These are phyloP conservation scores for Pionites leucogaster DNA, from an alignment of 2,113 vertebrate genomes.

Conservation along the genomic window DNA sequence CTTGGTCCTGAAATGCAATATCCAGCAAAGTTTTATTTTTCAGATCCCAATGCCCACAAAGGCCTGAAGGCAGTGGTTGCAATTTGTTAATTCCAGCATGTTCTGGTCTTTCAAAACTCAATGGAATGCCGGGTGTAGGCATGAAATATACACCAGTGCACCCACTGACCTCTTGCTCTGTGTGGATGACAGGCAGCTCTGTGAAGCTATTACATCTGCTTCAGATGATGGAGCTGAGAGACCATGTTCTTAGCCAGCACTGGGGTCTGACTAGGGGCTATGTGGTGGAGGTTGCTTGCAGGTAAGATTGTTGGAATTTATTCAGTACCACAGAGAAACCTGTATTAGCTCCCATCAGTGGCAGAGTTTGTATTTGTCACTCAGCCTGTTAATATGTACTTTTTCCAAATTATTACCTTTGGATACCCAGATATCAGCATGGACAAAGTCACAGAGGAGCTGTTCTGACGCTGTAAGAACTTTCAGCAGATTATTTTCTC, in stretches of 20 bases:
- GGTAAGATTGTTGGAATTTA: not conserved
- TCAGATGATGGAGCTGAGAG: not conserved
- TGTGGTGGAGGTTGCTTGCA: not conserved
- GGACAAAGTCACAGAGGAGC: not conserved
- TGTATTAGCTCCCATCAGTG: not conserved
- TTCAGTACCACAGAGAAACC: not conserved
- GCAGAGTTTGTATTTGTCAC: not conserved
- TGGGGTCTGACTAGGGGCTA: not conserved
- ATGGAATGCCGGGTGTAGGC: not conserved
- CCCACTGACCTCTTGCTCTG: not conserved
- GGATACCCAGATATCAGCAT: not conserved
- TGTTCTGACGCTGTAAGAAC: not conserved
- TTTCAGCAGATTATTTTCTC: not conserved
- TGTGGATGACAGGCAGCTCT: not conserved
- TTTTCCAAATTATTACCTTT: not conserved
- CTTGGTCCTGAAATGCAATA: not conserved
- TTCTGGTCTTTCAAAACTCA: not conserved
- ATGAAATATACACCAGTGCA: not conserved
- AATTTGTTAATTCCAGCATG: not conserved
- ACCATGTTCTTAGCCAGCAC: not conserved
- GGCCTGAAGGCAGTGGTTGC: not conserved
- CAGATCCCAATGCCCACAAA: not conserved
- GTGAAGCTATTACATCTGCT: not conserved
- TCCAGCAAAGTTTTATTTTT: not conserved
- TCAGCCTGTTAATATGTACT: not conserved